Percentiles rank a stretch among this genome's conserved stretches.
Conservation (phyloP, 1,140 invertebrate genomes). For the Heliconius nattereri region DNA sequence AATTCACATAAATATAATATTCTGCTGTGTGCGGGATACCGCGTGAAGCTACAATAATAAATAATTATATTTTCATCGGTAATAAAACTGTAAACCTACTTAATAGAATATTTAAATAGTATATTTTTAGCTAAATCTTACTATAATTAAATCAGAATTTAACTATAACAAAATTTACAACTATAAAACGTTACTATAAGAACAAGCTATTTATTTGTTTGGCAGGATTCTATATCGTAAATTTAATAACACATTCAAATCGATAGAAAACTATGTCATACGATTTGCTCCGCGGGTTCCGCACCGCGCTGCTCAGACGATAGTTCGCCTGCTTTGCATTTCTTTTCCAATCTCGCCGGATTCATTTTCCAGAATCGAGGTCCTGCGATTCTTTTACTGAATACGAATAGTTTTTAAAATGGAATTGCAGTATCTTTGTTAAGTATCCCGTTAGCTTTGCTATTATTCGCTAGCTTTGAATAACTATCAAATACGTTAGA, state of each 20-base stretch:
- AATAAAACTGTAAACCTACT: too few relatives aligned
- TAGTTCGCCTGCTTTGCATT: slow-evolving; percentile 41
- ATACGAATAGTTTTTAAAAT: slow-evolving; percentile 40
- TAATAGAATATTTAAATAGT: too few relatives aligned
- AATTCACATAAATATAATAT: too few relatives aligned
- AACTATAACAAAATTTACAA: not conserved
- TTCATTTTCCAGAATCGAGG: slow-evolving; percentile 40
- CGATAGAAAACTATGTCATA: slow-evolving; percentile 28
- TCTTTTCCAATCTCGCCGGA: slow-evolving; percentile 40
- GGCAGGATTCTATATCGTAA: slow-evolving; percentile 2
- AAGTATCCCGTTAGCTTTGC: slow-evolving; percentile 30
- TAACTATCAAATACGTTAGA: not conserved
- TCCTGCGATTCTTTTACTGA: slow-evolving; percentile 38
- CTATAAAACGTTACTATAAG: not conserved
- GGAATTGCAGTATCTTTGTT: slow-evolving; percentile 35
- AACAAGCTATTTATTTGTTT: not conserved
- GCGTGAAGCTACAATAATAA: too few relatives aligned
- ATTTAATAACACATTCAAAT: slow-evolving; percentile 24
- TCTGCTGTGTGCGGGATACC: too few relatives aligned
- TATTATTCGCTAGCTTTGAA: slow-evolving; percentile 12
- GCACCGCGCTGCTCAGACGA: slow-evolving; percentile 30
- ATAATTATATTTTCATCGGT: too few relatives aligned
- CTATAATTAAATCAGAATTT: not conserved
- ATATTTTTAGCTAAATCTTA: too few relatives aligned
- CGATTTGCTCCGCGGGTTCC: slow-evolving; percentile 28